These are phyloP conservation scores for Sebastes oblongus DNA, from an alignment of 2,797 vertebrate genomes.

Conservation along the genomic window DNA sequence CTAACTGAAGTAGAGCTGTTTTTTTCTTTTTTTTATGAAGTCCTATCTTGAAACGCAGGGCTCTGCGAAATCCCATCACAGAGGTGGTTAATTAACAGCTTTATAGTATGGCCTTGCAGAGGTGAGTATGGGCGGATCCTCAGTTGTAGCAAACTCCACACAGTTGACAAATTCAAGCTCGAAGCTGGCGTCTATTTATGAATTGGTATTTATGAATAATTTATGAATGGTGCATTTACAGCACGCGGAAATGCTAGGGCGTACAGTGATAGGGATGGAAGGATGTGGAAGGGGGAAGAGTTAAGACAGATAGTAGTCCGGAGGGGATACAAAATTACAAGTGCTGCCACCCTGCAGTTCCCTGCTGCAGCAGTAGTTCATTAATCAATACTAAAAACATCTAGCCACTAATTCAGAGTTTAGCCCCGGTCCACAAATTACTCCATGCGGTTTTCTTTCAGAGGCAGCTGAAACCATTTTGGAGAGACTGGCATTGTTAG, in stretches of 20 bases:
- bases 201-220: constrained; percentile 52
- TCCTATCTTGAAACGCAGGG: constrained; percentile 25
- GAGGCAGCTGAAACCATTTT: constrained; percentile 21
- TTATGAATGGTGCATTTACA: constrained; percentile 36
- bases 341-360: constrained; percentile 34
- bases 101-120: constrained; percentile 30
- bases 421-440: constrained; percentile 33
- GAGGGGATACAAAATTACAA: constrained; percentile 53
- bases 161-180: constrained; percentile 17
- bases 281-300: constrained; percentile 1
- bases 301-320: constrained; percentile 25
- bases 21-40: neutral
- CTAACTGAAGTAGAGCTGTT: constrained; percentile 4
- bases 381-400: constrained; percentile 62
- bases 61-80: constrained; percentile 37
- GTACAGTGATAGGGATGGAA: constrained; percentile 1
- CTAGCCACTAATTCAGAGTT: constrained; percentile 43
- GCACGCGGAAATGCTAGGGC: neutral
- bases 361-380: constrained; percentile 38
- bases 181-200: constrained; percentile 34
- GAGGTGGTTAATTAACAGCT: constrained; percentile 43
- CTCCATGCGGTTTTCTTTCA: constrained; percentile 16
- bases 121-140: constrained; percentile 34
- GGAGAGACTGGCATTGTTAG: constrained; percentile 27
- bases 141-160: constrained; percentile 13